Evolutionary conservation across 1,140 invertebrate genomes (phyloP).

Genomic region (Bombus cullumanus): DNA sequence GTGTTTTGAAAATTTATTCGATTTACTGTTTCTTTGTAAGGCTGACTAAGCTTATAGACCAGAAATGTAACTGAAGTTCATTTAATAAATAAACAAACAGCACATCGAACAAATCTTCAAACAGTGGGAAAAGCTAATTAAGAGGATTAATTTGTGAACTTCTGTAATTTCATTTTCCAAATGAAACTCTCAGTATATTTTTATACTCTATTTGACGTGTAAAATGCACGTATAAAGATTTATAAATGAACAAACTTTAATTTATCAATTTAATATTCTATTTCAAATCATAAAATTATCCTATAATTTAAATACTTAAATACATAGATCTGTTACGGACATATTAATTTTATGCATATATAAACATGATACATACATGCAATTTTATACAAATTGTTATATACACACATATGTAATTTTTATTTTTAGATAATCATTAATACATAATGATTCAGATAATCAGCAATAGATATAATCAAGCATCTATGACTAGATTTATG

Average conservation of each 20-base stretch:
- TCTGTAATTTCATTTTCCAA: no score
- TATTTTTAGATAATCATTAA: not conserved
- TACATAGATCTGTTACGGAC: not conserved
- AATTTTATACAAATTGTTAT: not conserved
- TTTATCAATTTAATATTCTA: not conserved
- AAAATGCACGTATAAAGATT: no score
- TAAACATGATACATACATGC: conserved; percentile 9
- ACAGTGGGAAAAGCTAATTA: no score
- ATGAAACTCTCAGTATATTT: no score
- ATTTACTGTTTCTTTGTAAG: no score
- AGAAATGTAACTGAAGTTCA: no score
- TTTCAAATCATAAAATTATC: conserved; percentile 12
- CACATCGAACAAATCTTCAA: no score
- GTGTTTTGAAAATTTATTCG: no score
- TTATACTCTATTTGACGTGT: no score
- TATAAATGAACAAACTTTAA: not conserved
- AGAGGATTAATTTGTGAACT: no score
- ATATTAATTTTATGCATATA: not conserved
- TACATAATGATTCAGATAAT: not conserved
- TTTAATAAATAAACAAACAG: no score
- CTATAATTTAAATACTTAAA: not conserved
- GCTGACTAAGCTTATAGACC: no score
- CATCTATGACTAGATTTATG: conserved; percentile 11
- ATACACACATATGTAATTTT: not conserved
- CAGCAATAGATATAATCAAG: not conserved